Evolutionary conservation across 1,140 invertebrate species (phyloP).

Genomic region (Drosophila burlai): DNA sequence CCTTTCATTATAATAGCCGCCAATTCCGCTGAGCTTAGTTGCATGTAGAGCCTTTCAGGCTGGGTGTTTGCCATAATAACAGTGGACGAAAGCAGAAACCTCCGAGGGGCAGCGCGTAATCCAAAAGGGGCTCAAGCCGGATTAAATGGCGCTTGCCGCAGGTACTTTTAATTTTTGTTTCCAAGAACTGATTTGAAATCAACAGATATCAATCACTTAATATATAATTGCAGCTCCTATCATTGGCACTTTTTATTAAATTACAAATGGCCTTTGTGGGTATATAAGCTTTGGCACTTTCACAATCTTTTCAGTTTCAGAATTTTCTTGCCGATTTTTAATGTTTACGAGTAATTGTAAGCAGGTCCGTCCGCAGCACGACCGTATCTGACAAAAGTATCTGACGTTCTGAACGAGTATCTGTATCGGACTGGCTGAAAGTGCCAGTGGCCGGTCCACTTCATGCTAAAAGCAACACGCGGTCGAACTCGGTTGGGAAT

Average conservation of each 20-base stretch:
- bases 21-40: constrained; percentile 76
- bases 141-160: constrained; percentile 13
- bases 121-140: constrained; percentile 31
- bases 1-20: constrained; percentile 83
- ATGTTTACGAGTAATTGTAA: constrained; percentile 22
- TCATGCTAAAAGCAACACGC: constrained; percentile 76
- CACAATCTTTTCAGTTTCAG: constrained; percentile 15
- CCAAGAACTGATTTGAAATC: constrained; percentile 35
- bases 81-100: constrained; percentile 4
- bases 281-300: constrained; percentile 13
- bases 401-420: constrained; percentile 50
- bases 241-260: constrained; percentile 17
- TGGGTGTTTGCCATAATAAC: constrained; percentile 50
- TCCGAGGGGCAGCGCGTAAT: constrained; percentile 59
- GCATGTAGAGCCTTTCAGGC: constrained; percentile 75
- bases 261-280: not conserved
- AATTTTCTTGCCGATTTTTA: constrained; percentile 22
- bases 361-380: constrained; percentile 49
- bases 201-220: constrained; percentile 28
- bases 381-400: constrained; percentile 57
- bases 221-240: constrained; percentile 12
- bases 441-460: constrained; percentile 43
- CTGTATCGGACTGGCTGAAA: constrained; percentile 14
- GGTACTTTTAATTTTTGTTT: constrained; percentile 27
- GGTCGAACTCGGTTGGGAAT: constrained; percentile 59